Conservation (phyloP, 2,888 invertebrate genomes). For the Elegia similella region DNA sequence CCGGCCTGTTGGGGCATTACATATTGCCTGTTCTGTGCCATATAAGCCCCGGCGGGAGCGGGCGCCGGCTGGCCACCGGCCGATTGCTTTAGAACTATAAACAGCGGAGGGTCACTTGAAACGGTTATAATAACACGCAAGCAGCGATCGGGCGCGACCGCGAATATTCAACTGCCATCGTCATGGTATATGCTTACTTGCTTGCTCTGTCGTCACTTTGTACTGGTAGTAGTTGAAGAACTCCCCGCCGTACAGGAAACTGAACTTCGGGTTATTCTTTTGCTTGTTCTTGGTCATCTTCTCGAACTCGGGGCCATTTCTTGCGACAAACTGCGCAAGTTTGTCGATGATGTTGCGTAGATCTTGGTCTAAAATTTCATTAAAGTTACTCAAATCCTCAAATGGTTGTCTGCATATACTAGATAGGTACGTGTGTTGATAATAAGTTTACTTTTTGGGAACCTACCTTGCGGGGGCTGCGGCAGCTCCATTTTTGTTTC, state of each 20-base stretch:
- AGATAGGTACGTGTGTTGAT: neutral
- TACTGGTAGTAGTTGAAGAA: slow-evolving; percentile 98
- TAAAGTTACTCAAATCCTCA: neutral
- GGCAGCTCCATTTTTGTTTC: slow-evolving; percentile 72
- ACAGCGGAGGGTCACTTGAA: slow-evolving; percentile 80
- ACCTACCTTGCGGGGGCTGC: slow-evolving; percentile 83
- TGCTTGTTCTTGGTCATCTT: slow-evolving; percentile 99
- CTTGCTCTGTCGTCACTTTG: slow-evolving; percentile 97
- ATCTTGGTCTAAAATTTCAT: slow-evolving; percentile 88
- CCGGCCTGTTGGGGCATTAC: slow-evolving; percentile 81
- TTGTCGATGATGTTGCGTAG: slow-evolving; percentile 99
- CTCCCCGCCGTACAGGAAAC: slow-evolving; percentile 98
- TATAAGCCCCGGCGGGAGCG: slow-evolving; percentile 78
- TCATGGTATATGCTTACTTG: slow-evolving; percentile 86
- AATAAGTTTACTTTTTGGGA: neutral
- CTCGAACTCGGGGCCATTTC: slow-evolving; percentile 99
- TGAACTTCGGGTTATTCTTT: slow-evolving; percentile 98
- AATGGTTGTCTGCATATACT: neutral
- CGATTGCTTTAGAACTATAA: slow-evolving; percentile 89
- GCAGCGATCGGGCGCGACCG: slow-evolving; percentile 63
- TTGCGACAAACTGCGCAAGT: slow-evolving; percentile 98
- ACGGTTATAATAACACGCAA: slow-evolving; percentile 69
- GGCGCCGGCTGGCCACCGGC: slow-evolving; percentile 77
- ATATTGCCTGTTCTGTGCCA: slow-evolving; percentile 82
- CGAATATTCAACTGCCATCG: slow-evolving; percentile 56